Evolutionary conservation across 1,140 invertebrate species (phyloP).

Genomic region (Grapholita molesta): DNA sequence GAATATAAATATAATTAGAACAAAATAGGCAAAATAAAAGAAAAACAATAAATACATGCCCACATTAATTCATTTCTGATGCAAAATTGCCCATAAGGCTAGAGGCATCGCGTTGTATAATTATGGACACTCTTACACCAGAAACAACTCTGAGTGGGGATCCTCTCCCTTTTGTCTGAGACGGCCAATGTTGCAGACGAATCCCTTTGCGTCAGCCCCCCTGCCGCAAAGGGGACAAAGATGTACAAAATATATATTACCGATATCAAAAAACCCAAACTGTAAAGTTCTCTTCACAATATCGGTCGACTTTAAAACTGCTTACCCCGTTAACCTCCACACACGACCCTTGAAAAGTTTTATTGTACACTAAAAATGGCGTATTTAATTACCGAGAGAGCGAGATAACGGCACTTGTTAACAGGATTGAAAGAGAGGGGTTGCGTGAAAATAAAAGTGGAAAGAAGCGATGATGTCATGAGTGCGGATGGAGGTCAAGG

Average conservation of each 20-base stretch:
- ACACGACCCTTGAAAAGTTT: neutral
- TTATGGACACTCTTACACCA: too few relatives aligned
- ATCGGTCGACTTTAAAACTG: neutral
- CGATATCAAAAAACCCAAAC: neutral
- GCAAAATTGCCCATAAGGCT: too few relatives aligned
- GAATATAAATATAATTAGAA: too few relatives aligned
- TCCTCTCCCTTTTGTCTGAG: too few relatives aligned
- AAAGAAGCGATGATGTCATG: conserved; percentile 62
- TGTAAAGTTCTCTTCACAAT: neutral
- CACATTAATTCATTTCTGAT: too few relatives aligned
- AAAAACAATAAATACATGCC: too few relatives aligned
- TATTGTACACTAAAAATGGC: conserved; percentile 1
- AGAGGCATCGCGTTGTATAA: too few relatives aligned
- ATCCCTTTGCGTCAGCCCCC: too few relatives aligned
- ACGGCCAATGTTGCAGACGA: too few relatives aligned
- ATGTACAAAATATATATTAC: neutral
- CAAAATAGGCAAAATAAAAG: too few relatives aligned
- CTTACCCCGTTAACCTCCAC: neutral
- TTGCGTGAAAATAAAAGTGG: conserved; percentile 63
- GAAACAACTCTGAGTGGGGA: too few relatives aligned
- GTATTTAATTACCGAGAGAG: conserved; percentile 12
- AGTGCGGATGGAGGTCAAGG: conserved; percentile 64
- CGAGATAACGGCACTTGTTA: neutral
- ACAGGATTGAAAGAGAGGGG: conserved; percentile 39
- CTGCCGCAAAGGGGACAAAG: too few relatives aligned